Evolutionary conservation across 2,113 vertebrate species (phyloP).

Genomic region (Callocephalon fimbriatum): DNA sequence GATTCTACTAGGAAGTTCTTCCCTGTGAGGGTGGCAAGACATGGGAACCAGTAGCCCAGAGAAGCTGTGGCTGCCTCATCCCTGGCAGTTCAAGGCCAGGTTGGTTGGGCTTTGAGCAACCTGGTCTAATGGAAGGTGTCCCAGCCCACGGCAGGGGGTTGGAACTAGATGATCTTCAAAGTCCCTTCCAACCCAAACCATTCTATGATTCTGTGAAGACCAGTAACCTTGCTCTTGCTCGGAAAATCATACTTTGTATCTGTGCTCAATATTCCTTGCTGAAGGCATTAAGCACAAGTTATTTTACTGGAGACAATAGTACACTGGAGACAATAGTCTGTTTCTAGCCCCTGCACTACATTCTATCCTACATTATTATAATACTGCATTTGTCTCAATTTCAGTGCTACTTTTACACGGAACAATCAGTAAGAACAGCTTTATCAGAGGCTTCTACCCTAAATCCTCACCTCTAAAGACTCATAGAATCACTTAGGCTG

Average conservation of each 20-base stretch:
- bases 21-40: not conserved
- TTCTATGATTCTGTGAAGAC: not conserved
- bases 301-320: not conserved
- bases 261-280: not conserved
- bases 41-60: not conserved
- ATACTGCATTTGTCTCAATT: not conserved
- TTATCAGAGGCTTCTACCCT: not conserved
- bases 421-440: not conserved
- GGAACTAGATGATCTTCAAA: not conserved
- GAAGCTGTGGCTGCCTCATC: not conserved
- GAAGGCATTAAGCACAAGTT: not conserved
- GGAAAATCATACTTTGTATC: accelerated
- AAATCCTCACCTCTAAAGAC: not conserved
- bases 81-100: not conserved
- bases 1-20: not conserved
- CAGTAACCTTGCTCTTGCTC: not conserved
- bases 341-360: not conserved
- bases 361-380: not conserved
- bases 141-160: not conserved
- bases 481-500: not conserved
- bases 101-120: not conserved
- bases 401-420: not conserved
- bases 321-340: not conserved
- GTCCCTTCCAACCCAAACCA: not conserved
- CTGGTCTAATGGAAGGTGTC: not conserved